A percentile compares a stretch with the other conserved stretches of the same genome.
These are phyloP conservation scores for Antheraea assamensis DNA, from an alignment of 2,888 invertebrate species.

Conservation along the genomic window DNA sequence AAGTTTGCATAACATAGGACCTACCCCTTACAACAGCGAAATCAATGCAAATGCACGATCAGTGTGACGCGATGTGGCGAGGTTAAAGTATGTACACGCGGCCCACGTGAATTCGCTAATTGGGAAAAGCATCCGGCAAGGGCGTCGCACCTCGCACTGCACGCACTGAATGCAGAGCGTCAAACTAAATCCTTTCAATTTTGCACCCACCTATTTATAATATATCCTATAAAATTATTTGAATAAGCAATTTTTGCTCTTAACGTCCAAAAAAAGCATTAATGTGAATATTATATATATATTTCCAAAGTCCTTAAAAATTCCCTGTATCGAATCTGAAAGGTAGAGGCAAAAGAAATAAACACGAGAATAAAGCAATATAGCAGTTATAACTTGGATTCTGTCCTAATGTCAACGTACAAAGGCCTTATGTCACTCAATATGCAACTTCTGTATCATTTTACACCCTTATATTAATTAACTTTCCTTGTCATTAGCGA, in stretches of 20 bases:
- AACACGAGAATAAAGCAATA: background rate
- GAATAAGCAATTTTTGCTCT: background rate
- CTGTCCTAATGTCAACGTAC: background rate
- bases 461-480: background rate
- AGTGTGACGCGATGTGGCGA: constrained; percentile 65
- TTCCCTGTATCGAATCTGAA: constrained; percentile 31
- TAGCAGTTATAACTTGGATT: background rate
- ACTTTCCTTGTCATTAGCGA: background rate
- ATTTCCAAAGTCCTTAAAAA: constrained; percentile 40
- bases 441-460: background rate
- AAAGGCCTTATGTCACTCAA: background rate
- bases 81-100: constrained; percentile 68
- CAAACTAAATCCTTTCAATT: too few species aligned
- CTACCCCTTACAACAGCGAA: background rate
- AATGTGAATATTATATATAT: constrained; percentile 12
- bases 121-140: constrained; percentile 75
- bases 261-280: too few species aligned
- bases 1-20: constrained; percentile 18
- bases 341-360: constrained; percentile 25
- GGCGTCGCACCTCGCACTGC: constrained; percentile 62
- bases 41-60: constrained; percentile 24
- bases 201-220: too few species aligned
- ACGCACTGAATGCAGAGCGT: background rate
- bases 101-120: constrained; percentile 72
- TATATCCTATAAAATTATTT: background rate